These are phyloP conservation scores for Thamnophis sirtalis DNA, from an alignment of 2,113 vertebrate genomes.

Conservation along the genomic window DNA sequence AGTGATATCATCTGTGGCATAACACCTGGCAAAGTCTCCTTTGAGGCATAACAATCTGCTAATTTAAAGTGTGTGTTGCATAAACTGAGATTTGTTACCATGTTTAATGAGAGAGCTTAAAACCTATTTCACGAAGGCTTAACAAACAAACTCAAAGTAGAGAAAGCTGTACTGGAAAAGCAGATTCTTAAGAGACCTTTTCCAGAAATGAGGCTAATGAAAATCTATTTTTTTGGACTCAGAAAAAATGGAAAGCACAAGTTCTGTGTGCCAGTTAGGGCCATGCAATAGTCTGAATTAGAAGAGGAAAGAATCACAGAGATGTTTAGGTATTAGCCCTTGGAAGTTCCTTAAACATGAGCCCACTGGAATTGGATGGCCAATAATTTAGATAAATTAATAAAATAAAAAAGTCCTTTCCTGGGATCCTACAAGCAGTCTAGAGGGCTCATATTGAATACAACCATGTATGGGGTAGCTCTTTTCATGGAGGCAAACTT, in stretches of 20 bases:
- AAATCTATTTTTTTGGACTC: not conserved
- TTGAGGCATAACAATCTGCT: conserved; percentile 9
- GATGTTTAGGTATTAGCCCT: not conserved
- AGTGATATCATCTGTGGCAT: not conserved
- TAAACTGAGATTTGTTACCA: conserved; percentile 15
- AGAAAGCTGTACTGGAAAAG: conserved; percentile 9
- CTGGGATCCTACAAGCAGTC: not conserved
- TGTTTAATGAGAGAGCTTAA: conserved; percentile 20
- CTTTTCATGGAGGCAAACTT: not conserved
- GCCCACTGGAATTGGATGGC: not conserved
- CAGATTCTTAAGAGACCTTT: not conserved
- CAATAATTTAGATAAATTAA: not conserved
- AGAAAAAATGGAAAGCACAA: too few relatives aligned
- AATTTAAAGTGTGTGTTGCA: not conserved
- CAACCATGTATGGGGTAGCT: not conserved
- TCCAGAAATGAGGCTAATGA: not conserved
- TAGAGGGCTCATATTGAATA: not conserved
- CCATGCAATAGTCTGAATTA: not conserved
- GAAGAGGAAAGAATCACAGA: not conserved
- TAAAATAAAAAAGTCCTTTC: not conserved
- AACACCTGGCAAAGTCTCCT: conserved; percentile 14
- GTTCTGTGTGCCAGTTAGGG: not conserved
- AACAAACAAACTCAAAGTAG: conserved; percentile 1
- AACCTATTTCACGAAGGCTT: not conserved
- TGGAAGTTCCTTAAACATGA: not conserved